Evolutionary conservation across 2,888 invertebrate species (phyloP).

Genomic region (Dromius quadrimaculatus): DNA sequence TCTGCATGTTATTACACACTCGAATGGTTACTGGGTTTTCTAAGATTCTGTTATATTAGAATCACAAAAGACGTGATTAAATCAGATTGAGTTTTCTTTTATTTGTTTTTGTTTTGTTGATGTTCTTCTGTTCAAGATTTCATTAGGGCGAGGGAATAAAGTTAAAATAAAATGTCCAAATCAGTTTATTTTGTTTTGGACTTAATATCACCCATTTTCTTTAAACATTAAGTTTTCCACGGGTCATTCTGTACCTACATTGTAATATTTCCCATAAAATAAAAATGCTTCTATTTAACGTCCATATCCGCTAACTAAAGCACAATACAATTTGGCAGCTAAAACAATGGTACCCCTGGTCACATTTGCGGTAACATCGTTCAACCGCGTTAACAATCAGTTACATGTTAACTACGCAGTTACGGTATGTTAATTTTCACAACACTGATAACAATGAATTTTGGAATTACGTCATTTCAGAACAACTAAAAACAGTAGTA

Average conservation of each 20-base stretch:
- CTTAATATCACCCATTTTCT: neutral
- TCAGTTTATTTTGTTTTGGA: neutral
- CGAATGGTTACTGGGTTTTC: slow-evolving; percentile 9
- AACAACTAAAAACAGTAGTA: slow-evolving; percentile 22
- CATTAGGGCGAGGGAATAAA: slow-evolving; percentile 23
- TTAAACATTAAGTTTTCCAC: neutral
- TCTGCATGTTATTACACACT: slow-evolving; percentile 12
- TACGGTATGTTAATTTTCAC: slow-evolving; percentile 32
- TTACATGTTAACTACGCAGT: neutral
- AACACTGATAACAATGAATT: slow-evolving; percentile 30
- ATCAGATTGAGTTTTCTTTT: slow-evolving; percentile 37
- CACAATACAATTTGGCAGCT: slow-evolving; percentile 7
- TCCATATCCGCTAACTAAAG: neutral
- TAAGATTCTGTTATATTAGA: slow-evolving; percentile 28
- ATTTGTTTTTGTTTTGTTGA: slow-evolving; percentile 36
- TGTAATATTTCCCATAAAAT: too few relatives aligned
- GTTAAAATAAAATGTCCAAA: slow-evolving; percentile 17
- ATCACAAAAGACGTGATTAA: slow-evolving; percentile 38
- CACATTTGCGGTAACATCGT: slow-evolving; percentile 30
- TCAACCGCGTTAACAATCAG: slow-evolving; percentile 3
- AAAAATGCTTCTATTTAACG: neutral
- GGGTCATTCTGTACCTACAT: neutral
- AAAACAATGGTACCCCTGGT: slow-evolving; percentile 21
- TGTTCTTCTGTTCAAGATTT: slow-evolving; percentile 19
- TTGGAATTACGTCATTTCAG: slow-evolving; percentile 9